Base-by-base conservation (phyloP, 1,140 invertebrate species). In the Bombus fervidus region DNA sequence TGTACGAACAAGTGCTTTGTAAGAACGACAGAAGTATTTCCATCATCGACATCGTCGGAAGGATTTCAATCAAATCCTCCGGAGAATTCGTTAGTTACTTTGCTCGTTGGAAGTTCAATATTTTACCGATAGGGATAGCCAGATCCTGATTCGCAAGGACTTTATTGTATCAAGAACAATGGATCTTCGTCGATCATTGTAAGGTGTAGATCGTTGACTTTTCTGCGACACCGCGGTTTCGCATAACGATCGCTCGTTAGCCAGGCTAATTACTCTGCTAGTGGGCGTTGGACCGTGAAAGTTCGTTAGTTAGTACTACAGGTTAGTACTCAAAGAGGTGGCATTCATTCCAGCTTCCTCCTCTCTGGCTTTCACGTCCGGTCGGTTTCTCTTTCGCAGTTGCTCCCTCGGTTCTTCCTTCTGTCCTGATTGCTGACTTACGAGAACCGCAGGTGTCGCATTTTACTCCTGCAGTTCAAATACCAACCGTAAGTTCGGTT, bases 201-300 rank as follows among this genome's bases (percentile, higher is more conserved):
- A 57, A 89, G 41, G 59, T 41, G 82, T 62, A 69, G 87, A 89
- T 89, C 85, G 72, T 77, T 68, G 83, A 85, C 88, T 89, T 89
- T 89, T 89, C 88, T 81, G 66, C 74, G 80, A 18, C 47, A 53
- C 77, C 82, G 88, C 72, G 87, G 84, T 89, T 72, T 62, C 76
- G 79, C 39, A 84, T 89, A 89, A 89, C 88, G 88, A 89, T 89
- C 88, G 84, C 87, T 89, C 88, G 88, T 89, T 89, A 89, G 87
- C 87, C 74, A 78, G 69, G 88, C 87, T 89, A 89, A 89, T 89
- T 89, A 89, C 88, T 89, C 74, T 71, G 64, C 64, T 89, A 83
- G 72, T 69, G 80, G 82, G 87, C 88, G 86, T 82, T 83, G 85
- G 85, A 83, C 85, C 53, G 68, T 89, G 87, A 83, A 89, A 89